These are phyloP conservation scores for Peromyscus leucopus DNA, from an alignment of 2,113 vertebrate genomes.

Conservation along the genomic window DNA sequence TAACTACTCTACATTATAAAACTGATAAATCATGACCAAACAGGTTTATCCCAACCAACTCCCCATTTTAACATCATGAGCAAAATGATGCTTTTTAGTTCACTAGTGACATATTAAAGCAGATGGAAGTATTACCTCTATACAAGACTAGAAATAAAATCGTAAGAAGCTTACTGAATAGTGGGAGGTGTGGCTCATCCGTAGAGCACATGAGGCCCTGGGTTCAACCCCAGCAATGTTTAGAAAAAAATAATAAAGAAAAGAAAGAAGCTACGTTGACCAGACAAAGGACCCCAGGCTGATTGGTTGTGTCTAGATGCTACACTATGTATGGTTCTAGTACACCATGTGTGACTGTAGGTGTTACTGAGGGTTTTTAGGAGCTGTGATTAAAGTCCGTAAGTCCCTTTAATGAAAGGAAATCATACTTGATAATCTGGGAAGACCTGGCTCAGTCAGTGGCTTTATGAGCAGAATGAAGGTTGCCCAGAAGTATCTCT, in stretches of 20 bases:
- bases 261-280: not conserved
- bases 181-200: not conserved
- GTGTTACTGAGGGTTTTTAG: not conserved
- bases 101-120: constrained; percentile 32
- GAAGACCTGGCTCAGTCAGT: constrained; percentile 28
- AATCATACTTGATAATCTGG: not conserved
- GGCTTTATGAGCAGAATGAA: not conserved
- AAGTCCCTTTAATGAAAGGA: constrained; percentile 16
- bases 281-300: not conserved
- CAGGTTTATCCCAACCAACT: constrained; percentile 43
- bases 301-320: not conserved
- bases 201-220: not conserved
- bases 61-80: constrained; percentile 42
- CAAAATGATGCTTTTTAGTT: constrained; percentile 13
- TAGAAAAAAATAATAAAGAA: not conserved
- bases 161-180: not conserved
- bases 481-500: not conserved
- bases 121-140: constrained; percentile 24
- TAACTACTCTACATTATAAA: constrained; percentile 38
- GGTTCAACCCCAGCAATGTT: not conserved
- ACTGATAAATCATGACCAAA: constrained; percentile 39
- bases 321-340: not conserved
- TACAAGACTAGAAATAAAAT: not conserved
- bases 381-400: not conserved
- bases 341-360: not conserved